Percentiles rank a stretch among this genome's conserved stretches.
Conservation (phyloP, 35 echinoderm and acorn worm genomes). For the Heliocidaris tuberculata region DNA sequence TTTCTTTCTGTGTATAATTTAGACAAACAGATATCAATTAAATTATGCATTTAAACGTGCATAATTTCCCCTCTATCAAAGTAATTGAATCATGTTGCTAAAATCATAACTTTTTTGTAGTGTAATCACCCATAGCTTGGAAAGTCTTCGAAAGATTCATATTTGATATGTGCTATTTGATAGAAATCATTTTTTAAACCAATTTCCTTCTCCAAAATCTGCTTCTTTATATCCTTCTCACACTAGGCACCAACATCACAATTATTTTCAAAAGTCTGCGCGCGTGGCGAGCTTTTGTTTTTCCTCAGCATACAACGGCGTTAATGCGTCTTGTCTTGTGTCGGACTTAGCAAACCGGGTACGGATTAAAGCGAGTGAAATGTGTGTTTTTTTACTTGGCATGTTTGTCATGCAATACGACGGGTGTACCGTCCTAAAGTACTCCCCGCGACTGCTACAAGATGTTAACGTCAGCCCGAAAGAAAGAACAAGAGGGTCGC, state of each 20-base stretch:
- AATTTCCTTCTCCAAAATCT: too few species aligned
- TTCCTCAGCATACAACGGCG: neutral
- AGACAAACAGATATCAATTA: too few species aligned
- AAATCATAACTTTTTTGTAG: too few species aligned
- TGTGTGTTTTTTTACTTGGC: constrained; percentile 43
- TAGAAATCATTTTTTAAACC: too few species aligned
- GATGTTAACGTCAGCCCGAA: neutral
- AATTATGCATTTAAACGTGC: too few species aligned
- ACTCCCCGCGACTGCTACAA: neutral
- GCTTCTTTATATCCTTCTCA: neutral
- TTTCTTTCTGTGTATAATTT: too few species aligned
- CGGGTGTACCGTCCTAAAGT: constrained; percentile 20
- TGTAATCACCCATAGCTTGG: too few species aligned
- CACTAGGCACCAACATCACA: neutral
- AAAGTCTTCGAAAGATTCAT: too few species aligned
- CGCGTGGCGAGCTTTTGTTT: constrained; percentile 5
- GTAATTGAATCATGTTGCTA: too few species aligned
- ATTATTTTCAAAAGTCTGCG: neutral
- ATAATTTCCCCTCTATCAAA: too few species aligned
- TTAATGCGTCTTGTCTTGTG: constrained; percentile 36
- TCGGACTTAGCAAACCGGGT: neutral
- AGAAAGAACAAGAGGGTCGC: constrained; percentile 21
- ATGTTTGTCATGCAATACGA: constrained; percentile 40
- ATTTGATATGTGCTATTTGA: too few species aligned
- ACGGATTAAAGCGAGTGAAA: constrained; percentile 42